These are phyloP conservation scores for Tinamus guttatus DNA, from an alignment of 2,113 vertebrate genomes.

Conservation along the genomic window DNA sequence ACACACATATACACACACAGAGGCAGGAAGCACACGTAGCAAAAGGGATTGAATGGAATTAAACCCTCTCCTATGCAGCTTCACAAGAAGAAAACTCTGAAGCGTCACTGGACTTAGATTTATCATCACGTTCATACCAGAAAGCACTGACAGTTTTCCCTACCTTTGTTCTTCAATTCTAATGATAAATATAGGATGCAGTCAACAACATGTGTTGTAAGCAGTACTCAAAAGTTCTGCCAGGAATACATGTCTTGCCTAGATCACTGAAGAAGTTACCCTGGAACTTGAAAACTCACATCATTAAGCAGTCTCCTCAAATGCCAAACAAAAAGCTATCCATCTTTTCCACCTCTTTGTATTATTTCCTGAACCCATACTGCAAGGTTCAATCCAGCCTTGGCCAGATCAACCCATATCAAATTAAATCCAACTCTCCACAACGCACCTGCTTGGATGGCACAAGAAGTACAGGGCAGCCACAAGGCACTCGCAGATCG, in stretches of 20 bases:
- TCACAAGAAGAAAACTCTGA: not conserved
- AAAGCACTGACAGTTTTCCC: not conserved
- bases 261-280: not conserved
- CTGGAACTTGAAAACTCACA: not conserved
- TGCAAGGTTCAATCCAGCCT: not conserved
- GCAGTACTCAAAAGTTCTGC: not conserved
- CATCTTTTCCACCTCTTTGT: rapidly evolving
- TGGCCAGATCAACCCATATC: not conserved
- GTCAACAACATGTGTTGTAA: not conserved
- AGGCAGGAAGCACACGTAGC: not conserved
- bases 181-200: not conserved
- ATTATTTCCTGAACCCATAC: not conserved
- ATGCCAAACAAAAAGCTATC: not conserved
- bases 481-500: not conserved
- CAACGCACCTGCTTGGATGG: not conserved
- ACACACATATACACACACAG: rapidly evolving
- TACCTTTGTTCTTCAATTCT: not conserved
- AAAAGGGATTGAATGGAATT: not conserved
- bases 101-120: not conserved
- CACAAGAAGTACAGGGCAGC: not conserved
- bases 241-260: not conserved
- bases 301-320: not conserved
- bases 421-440: not conserved
- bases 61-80: not conserved
- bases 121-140: not conserved